Conservation (phyloP, 2,888 invertebrate species). For the Neria commutata region DNA sequence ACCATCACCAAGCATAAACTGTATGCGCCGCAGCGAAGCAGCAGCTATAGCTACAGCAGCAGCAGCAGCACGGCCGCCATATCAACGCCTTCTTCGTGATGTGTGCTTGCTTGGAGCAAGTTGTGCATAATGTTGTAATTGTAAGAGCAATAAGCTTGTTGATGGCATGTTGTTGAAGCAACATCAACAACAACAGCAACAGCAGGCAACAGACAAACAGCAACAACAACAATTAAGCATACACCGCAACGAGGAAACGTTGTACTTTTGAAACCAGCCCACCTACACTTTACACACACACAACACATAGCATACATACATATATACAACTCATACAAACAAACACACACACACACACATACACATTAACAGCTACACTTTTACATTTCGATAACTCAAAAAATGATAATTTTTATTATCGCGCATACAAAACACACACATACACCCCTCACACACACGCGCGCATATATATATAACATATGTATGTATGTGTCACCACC, state of each 20-base stretch:
- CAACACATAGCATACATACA: conserved; percentile 27
- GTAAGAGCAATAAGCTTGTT: background rate
- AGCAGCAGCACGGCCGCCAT: conserved; percentile 43
- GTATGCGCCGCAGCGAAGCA: conserved; percentile 44
- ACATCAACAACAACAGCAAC: background rate
- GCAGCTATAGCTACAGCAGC: conserved; percentile 46
- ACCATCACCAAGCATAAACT: conserved; percentile 55
- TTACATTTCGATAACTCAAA: background rate
- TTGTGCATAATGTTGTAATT: background rate
- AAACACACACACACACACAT: conserved; percentile 23
- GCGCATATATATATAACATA: conserved; percentile 21
- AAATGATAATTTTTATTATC: no score
- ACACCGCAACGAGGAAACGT: conserved; percentile 48
- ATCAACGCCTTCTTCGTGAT: conserved; percentile 43
- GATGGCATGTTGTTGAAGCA: no score
- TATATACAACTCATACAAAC: conserved; percentile 27
- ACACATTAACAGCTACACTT: background rate
- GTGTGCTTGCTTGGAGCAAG: background rate
- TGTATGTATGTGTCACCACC: conserved; percentile 36
- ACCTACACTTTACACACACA: conserved; percentile 43
- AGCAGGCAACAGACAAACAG: conserved; percentile 3
- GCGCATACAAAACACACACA: conserved; percentile 27
- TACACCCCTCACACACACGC: background rate
- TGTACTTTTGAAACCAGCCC: conserved; percentile 54
- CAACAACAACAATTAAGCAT: background rate